phyloP scores from a whole-genome alignment of 2,888 invertebrate species.

The Coenonympha arcania region DNA sequence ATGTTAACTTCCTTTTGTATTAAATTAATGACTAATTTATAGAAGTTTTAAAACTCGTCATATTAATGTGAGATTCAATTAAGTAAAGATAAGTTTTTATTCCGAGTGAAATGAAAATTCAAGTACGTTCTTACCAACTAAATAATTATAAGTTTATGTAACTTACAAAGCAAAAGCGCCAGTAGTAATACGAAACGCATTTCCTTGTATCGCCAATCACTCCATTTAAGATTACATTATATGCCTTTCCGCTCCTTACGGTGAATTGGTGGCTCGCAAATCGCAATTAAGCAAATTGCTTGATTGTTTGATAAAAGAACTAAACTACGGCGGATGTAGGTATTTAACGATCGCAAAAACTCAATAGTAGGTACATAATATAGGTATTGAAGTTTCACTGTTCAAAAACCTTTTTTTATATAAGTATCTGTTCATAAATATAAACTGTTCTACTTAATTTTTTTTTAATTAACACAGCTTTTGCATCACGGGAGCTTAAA shows the following conservation, averaged over 20 bases:
- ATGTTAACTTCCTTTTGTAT: no score
- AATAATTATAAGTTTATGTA: background rate
- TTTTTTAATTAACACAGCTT: no score
- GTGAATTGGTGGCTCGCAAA: slow-evolving; percentile 19
- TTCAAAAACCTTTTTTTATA: no score
- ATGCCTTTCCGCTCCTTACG: slow-evolving; percentile 38
- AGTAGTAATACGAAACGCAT: slow-evolving; percentile 59
- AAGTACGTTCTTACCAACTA: no score
- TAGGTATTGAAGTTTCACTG: background rate
- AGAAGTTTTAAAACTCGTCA: no score
- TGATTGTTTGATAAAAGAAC: slow-evolving; percentile 28
- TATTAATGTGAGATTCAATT: no score
- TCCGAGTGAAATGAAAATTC: no score
- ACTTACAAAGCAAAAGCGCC: slow-evolving; percentile 62
- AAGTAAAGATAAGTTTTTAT: no score
- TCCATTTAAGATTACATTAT: slow-evolving; percentile 26
- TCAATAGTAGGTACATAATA: background rate
- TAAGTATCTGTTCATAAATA: no score
- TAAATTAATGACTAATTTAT: no score
- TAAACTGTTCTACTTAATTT: no score
- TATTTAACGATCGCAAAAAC: slow-evolving; percentile 21
- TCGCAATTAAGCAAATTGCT: slow-evolving; percentile 16
- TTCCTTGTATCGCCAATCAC: slow-evolving; percentile 27
- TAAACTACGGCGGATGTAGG: slow-evolving; percentile 17
- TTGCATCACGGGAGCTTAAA: no score